Base-by-base conservation (phyloP, 2,113 vertebrate species). In the Ariopsis seemanni region DNA sequence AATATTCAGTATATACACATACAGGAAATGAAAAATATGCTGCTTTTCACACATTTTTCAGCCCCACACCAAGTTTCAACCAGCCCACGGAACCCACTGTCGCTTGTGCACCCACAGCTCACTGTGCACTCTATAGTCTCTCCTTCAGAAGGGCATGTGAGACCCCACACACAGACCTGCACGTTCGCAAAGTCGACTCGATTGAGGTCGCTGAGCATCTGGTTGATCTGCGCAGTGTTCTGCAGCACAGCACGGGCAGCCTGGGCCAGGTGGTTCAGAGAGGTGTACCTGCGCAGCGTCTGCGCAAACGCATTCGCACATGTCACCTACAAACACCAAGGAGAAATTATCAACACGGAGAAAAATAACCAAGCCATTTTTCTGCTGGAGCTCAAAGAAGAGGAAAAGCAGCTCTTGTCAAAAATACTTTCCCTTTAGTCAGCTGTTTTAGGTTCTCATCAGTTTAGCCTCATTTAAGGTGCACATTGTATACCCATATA, bases 151-250 rank as follows among this genome's bases (percentile, higher is more conserved):
- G 11, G 11, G 15, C 69, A 75, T 9, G n/a, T 12, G 65, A 63
- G 50, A 84, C 7, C 50, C 2, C 63, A 34, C 71, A 17, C 85
- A 67, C 30, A 27, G 25, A 96, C 95, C 95, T 98, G 97, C 74
- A 98, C 97, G 27, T 98, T 98, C 72, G 97, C 97, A 90, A 98
- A 98, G 93, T 98, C 97, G 2, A 98, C 97, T 0, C 97, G 95
- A 92, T 98, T 98, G 90, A 98, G 96, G 91, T 98, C 97, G 1
- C 96, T 97, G 79, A 98, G 95, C 97, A 98, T 98, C 95, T 98
- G 97, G 93, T 95, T 98, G 92, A 98, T 98, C 92, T 98, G 97
- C 0, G 97, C 97, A 0, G 97, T 97, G 92, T 98, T 98, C 94
- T 98, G 97, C 71, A 98, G 95, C 80, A 98, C 97, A 0, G 97